phyloP scores from a whole-genome alignment of 2,888 invertebrate species.

The Papilio protenor region DNA sequence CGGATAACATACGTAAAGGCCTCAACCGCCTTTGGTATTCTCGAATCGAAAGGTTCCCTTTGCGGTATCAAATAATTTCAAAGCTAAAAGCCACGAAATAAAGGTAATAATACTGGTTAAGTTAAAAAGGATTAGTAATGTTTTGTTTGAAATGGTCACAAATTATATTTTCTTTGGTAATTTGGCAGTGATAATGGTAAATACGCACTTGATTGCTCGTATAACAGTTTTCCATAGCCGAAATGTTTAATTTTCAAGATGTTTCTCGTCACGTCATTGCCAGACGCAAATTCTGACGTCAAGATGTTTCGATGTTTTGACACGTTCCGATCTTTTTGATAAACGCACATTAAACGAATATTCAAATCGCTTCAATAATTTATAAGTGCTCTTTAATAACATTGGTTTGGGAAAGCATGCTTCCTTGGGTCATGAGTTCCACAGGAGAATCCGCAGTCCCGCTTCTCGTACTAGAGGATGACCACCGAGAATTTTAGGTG shows the following conservation, averaged over 20 bases:
- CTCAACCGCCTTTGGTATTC: slow-evolving; percentile 31
- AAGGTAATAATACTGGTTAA: not conserved
- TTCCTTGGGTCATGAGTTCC: too few relatives aligned
- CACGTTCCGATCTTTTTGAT: not conserved
- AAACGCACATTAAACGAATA: not conserved
- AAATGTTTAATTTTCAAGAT: too few relatives aligned
- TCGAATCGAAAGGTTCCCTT: slow-evolving; percentile 38
- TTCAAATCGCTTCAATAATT: not conserved
- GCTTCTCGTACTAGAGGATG: too few relatives aligned
- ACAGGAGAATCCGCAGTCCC: too few relatives aligned
- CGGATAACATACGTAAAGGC: slow-evolving; percentile 19
- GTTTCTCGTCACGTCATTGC: too few relatives aligned
- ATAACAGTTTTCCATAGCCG: too few relatives aligned
- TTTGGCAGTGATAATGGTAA: not conserved
- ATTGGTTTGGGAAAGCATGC: too few relatives aligned
- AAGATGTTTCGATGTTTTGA: not conserved
- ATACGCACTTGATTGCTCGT: too few relatives aligned
- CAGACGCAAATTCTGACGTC: not conserved
- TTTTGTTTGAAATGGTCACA: not conserved
- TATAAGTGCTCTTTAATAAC: not conserved
- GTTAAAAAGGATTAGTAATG: slow-evolving; percentile 1
- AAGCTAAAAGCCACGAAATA: slow-evolving; percentile 23
- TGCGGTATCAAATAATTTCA: slow-evolving; percentile 36
- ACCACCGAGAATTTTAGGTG: too few relatives aligned
- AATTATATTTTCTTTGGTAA: not conserved